These are phyloP conservation scores for Chaetodon trifasciatus DNA, from an alignment of 2,797 vertebrate species.

Conservation along the genomic window DNA sequence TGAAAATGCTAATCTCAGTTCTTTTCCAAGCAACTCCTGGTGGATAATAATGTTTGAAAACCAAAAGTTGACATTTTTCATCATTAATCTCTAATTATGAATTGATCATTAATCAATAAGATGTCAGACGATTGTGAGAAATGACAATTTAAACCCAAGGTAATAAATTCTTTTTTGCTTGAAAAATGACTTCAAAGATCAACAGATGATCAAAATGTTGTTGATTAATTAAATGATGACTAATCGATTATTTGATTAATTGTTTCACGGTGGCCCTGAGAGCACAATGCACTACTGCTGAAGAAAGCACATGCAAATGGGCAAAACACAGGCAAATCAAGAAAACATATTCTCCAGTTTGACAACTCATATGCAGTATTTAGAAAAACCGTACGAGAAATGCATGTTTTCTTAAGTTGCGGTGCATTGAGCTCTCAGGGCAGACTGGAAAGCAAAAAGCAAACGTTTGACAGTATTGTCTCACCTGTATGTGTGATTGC, in stretches of 20 bases:
- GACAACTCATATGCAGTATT: no score
- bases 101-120: no score
- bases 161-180: not conserved
- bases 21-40: not conserved
- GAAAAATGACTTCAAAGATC: not conserved
- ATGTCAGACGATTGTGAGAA: no score
- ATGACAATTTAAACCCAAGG: no score
- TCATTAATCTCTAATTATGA: not conserved
- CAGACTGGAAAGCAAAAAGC: not conserved
- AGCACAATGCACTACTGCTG: not conserved
- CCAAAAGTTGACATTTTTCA: not conserved
- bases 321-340: no score
- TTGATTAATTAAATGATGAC: not conserved
- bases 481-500: slow-evolving; percentile 42
- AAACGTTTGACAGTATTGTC: not conserved
- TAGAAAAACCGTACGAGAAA: not conserved
- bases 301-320: not conserved
- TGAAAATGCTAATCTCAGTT: not conserved
- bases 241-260: not conserved
- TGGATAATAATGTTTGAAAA: not conserved
- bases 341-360: no score
- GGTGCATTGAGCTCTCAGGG: not conserved
- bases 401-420: not conserved
- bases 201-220: not conserved
- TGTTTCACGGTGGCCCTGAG: not conserved